Conservation (phyloP, 2,113 vertebrate species). For the Ceyx melanurus region DNA sequence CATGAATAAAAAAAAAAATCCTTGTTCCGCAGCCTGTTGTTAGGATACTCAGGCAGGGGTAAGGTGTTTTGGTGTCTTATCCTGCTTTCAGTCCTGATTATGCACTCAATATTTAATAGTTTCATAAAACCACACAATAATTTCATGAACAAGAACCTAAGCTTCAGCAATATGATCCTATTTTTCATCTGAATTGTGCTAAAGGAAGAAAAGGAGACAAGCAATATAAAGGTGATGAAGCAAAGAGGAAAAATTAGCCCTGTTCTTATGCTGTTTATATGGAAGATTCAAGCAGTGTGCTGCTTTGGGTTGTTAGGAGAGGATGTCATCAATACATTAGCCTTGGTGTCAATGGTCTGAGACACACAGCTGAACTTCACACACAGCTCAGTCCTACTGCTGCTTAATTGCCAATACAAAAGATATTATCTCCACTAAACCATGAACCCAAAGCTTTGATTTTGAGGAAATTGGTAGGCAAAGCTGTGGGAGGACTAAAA, state of each 20-base stretch:
- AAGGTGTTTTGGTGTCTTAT: not conserved
- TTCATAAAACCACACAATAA: not conserved
- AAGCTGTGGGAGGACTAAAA: conserved; percentile 19
- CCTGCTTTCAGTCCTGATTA: not conserved
- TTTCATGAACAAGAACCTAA: not conserved
- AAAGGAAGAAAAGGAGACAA: not conserved
- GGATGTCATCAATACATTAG: not conserved
- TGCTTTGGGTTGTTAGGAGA: not conserved
- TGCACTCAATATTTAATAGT: not conserved
- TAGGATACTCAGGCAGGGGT: not conserved
- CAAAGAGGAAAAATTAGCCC: not conserved
- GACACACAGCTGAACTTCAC: not conserved
- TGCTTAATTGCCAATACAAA: conserved; percentile 26
- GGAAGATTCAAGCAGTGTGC: not conserved
- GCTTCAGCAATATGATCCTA: not conserved
- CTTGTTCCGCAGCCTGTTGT: not conserved
- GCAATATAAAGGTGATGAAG: not conserved
- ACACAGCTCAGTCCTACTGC: not conserved
- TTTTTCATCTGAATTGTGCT: not conserved
- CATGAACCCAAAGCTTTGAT: not conserved
- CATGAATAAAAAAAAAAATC: not conserved
- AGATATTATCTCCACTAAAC: not conserved
- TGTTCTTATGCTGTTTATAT: not conserved
- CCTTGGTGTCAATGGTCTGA: not conserved
- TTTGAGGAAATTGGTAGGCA: conserved; percentile 26